Conservation (phyloP, 2,888 invertebrate species). For the Stenotaenia linearis region DNA sequence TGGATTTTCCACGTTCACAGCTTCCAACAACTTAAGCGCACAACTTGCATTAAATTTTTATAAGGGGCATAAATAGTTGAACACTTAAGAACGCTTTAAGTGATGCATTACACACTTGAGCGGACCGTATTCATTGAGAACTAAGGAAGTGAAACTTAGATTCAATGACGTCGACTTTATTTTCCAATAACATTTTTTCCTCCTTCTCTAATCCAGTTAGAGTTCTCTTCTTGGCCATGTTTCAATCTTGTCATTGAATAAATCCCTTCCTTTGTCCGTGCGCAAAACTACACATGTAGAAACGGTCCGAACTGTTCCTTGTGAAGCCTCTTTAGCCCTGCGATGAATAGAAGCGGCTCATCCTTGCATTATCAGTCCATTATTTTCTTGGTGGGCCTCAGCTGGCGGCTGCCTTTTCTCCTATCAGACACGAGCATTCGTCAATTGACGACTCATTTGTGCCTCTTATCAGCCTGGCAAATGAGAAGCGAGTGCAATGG, state of each 20-base stretch:
- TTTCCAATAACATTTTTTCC: too few species aligned
- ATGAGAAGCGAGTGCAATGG: background rate
- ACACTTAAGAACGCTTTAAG: background rate
- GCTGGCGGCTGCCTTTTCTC: conserved; percentile 9
- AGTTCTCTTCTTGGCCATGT: background rate
- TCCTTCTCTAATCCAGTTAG: background rate
- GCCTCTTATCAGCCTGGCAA: conserved; percentile 9
- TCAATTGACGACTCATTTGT: conserved; percentile 9
- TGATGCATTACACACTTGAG: background rate
- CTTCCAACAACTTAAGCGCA: too few species aligned
- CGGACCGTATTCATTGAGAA: background rate
- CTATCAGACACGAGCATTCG: conserved; percentile 9
- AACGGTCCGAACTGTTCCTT: background rate
- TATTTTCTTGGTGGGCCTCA: conserved; percentile 4
- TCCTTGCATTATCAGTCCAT: conserved; percentile 5
- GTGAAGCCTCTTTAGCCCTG: background rate
- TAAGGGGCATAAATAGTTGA: background rate
- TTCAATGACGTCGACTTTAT: background rate
- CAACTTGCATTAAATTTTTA: too few species aligned
- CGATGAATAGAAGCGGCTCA: background rate
- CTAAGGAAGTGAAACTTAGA: background rate
- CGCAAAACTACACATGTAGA: background rate
- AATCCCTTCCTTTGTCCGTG: conserved; percentile 4
- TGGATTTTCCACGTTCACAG: too few species aligned
- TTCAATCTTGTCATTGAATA: background rate